These are phyloP conservation scores for Actias luna DNA, from an alignment of 2,888 invertebrate species.

Conservation along the genomic window DNA sequence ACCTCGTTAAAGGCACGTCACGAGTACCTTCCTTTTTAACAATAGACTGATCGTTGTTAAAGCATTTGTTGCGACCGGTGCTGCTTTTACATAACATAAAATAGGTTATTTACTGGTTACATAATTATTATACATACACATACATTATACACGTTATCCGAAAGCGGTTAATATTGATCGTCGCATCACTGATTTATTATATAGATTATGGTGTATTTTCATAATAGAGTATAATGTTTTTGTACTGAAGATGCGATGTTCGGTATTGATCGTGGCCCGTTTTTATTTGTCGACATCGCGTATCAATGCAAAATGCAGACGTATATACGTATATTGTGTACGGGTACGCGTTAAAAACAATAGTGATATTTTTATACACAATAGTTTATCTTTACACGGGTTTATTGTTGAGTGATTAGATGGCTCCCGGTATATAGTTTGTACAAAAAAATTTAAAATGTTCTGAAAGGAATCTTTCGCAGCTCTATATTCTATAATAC, in stretches of 20 bases:
- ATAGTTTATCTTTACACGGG: slow-evolving; percentile 80
- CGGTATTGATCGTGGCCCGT: slow-evolving; percentile 54
- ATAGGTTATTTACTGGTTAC: slow-evolving; percentile 81
- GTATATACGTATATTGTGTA: slow-evolving; percentile 34
- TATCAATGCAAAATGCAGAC: slow-evolving; percentile 38
- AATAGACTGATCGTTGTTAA: slow-evolving; percentile 81
- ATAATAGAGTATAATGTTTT: slow-evolving; percentile 71
- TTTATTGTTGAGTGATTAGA: slow-evolving; percentile 79
- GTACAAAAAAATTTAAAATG: slow-evolving; percentile 61
- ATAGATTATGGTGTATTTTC: slow-evolving; percentile 65
- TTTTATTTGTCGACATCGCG: slow-evolving; percentile 65
- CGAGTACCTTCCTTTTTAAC: slow-evolving; percentile 77
- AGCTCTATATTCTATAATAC: slow-evolving; percentile 47
- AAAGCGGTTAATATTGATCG: slow-evolving; percentile 53
- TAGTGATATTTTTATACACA: slow-evolving; percentile 80
- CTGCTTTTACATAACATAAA: slow-evolving; percentile 75
- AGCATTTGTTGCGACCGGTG: slow-evolving; percentile 81
- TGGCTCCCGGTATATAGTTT: slow-evolving; percentile 79
- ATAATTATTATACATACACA: slow-evolving; percentile 70
- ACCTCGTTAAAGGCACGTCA: slow-evolving; percentile 57
- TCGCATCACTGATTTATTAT: slow-evolving; percentile 48
- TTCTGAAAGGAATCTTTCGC: slow-evolving; percentile 59
- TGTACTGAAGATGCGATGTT: slow-evolving; percentile 58
- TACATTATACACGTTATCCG: slow-evolving; percentile 72
- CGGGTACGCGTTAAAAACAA: slow-evolving; percentile 54